Evolutionary conservation across 2,113 vertebrate genomes (phyloP).

Genomic region (Psophia crepitans): DNA sequence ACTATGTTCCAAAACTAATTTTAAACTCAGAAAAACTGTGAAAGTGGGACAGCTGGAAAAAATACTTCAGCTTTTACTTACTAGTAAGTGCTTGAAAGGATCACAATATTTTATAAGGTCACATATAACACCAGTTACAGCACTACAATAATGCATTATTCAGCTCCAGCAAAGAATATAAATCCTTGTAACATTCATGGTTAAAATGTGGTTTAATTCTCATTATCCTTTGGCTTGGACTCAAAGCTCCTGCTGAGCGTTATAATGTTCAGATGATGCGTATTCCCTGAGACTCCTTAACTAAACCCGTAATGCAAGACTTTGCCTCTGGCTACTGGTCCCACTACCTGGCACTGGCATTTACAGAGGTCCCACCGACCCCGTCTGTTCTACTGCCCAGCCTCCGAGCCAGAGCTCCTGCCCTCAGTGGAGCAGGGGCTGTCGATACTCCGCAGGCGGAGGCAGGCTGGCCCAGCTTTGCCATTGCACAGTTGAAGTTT

Average conservation of each 20-base stretch:
- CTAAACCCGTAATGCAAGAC: background rate
- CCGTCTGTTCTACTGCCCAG: background rate
- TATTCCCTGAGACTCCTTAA: background rate
- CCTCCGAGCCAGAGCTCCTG: background rate
- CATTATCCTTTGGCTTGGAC: conserved; percentile 1
- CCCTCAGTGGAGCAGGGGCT: rapidly evolving
- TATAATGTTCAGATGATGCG: background rate
- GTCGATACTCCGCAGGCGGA: background rate
- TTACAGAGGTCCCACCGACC: background rate
- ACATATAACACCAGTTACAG: background rate
- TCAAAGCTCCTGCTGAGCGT: background rate
- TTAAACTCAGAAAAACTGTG: background rate
- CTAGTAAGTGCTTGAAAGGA: background rate
- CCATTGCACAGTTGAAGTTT: background rate
- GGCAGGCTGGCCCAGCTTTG: background rate
- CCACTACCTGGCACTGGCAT: background rate
- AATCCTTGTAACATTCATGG: conserved; percentile 21
- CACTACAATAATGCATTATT: conserved; percentile 32
- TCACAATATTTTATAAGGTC: conserved; percentile 46
- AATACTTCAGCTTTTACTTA: background rate
- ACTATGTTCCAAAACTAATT: background rate
- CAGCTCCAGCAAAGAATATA: conserved; percentile 26
- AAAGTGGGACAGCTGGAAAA: background rate
- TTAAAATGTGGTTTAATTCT: conserved; percentile 44
- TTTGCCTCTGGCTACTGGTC: background rate